These are phyloP conservation scores for Pelvicachromis taeniatus DNA, from an alignment of 2,113 vertebrate genomes.

Conservation along the genomic window DNA sequence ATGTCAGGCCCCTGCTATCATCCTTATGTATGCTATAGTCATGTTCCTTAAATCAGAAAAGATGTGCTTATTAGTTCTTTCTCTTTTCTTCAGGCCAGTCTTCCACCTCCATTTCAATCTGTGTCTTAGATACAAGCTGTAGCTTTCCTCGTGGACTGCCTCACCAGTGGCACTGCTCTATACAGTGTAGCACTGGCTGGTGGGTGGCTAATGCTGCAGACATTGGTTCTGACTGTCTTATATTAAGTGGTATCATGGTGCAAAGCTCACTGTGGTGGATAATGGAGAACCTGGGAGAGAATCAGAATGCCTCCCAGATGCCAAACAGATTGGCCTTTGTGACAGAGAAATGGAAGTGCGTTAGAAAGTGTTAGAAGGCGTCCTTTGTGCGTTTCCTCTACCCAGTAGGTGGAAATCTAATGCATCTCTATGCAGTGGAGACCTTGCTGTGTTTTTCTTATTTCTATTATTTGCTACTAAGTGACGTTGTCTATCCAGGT, in stretches of 20 bases:
- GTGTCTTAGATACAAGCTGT: conserved; percentile 22
- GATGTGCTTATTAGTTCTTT: conserved; percentile 61
- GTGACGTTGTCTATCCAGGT: conserved; percentile 19
- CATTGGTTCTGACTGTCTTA: conserved; percentile 47
- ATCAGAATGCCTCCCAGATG: conserved; percentile 31
- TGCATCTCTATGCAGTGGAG: conserved; percentile 3
- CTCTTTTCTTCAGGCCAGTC: conserved; percentile 39
- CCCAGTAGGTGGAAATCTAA: conserved; percentile 46
- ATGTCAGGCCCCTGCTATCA: conserved; percentile 52
- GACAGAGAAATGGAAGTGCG: conserved; percentile 32
- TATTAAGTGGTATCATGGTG: conserved; percentile 51
- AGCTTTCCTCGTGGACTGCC: conserved; percentile 1
- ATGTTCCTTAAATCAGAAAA: conserved; percentile 60
- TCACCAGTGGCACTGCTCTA: conserved; percentile 20
- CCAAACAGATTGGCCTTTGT: conserved; percentile 53
- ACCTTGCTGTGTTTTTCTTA: background rate
- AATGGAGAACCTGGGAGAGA: conserved; percentile 41
- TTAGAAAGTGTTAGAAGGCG: conserved; percentile 29
- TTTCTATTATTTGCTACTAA: conserved; percentile 22
- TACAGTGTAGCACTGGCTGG: background rate
- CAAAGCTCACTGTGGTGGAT: conserved; percentile 45
- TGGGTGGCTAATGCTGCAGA: conserved; percentile 54
- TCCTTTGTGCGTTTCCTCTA: background rate
- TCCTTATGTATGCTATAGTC: conserved; percentile 56
- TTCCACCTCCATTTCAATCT: conserved; percentile 48